phyloP scores from a whole-genome alignment of 2,888 invertebrate genomes.

The Polyploca ridens region DNA sequence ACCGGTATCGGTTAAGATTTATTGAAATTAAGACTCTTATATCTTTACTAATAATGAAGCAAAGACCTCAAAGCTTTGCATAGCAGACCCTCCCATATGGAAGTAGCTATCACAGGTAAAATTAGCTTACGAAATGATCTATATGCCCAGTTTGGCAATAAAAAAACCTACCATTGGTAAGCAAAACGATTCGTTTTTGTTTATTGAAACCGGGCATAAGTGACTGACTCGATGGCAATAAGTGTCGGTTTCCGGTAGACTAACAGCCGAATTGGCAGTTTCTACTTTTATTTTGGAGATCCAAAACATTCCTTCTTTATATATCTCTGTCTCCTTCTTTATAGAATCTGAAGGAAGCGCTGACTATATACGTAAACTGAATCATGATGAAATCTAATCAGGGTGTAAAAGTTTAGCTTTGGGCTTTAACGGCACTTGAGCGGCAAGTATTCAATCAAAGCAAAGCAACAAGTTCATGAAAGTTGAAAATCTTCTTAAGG shows the following conservation, averaged over 20 bases:
- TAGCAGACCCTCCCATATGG: too few relatives aligned
- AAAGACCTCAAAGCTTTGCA: too few relatives aligned
- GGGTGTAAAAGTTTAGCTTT: neutral
- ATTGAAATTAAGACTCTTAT: too few relatives aligned
- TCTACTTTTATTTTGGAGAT: neutral
- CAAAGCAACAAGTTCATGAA: neutral
- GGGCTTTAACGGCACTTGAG: neutral
- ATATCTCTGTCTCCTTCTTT: too few relatives aligned
- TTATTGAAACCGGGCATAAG: too few relatives aligned
- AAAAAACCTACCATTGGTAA: too few relatives aligned
- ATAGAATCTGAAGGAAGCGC: neutral
- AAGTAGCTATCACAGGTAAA: too few relatives aligned
- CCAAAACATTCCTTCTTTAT: neutral
- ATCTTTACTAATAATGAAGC: too few relatives aligned
- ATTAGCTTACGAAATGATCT: too few relatives aligned
- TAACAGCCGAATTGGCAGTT: neutral
- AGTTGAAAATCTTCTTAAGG: neutral
- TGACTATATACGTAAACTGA: neutral
- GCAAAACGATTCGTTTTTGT: too few relatives aligned
- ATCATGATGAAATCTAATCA: neutral
- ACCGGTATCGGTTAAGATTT: too few relatives aligned
- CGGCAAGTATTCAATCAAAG: neutral
- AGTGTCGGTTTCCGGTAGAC: neutral
- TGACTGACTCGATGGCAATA: slow-evolving; percentile 1
- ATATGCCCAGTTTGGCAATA: too few relatives aligned